Base-by-base conservation (phyloP, 2,888 invertebrate genomes). In the Pristionchus fissidentatus region DNA sequence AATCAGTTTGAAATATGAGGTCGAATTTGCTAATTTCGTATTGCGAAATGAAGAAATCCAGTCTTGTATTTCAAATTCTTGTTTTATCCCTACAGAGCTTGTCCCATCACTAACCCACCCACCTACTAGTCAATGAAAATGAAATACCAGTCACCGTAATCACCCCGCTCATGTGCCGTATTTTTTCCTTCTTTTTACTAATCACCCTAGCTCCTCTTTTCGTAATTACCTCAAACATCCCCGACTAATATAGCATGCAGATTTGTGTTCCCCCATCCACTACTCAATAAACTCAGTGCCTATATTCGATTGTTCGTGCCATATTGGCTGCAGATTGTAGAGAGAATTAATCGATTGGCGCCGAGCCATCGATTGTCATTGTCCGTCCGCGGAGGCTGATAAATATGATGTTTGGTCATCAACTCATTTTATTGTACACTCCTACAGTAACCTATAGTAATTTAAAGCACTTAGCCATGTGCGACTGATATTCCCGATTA, bases 251-350 rank as follows among this genome's bases (percentile, higher is more conserved):
- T 66, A 66, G 62, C 38, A 66, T 66, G 62, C 22, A 66, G n/a
- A 57, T 62, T 19, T 35, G 19, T 38, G 22, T 57, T 38, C 66
- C n/a, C 15, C 32, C 66, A 38, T 38, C 38, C 66, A 29, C 35
- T 35, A 41, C 15, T 66, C 66, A 66, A 66, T 66, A 38, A 35
- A 66, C 66, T 66, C 66, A 66, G 66, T 66, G 66, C 66, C 66
- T 66, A 66, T n/a, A n/a, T 38, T 13, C 22, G 10, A 38, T 66
- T 38, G n/a, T 66, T 66, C 66, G n/a, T 38, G 66, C 66, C 66
- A 66, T 38, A 66, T 66, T 66, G 66, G 66, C 66, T 66, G 41
- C 66, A 66, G 66, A 66, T 22, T 38, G 66, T 66, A 66, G 66
- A 57, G 57, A 57, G 19, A 26, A 22, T 22, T 66, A 66, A 66